phyloP scores from a whole-genome alignment of 2,797 vertebrate genomes.

The Crotalus adamanteus region DNA sequence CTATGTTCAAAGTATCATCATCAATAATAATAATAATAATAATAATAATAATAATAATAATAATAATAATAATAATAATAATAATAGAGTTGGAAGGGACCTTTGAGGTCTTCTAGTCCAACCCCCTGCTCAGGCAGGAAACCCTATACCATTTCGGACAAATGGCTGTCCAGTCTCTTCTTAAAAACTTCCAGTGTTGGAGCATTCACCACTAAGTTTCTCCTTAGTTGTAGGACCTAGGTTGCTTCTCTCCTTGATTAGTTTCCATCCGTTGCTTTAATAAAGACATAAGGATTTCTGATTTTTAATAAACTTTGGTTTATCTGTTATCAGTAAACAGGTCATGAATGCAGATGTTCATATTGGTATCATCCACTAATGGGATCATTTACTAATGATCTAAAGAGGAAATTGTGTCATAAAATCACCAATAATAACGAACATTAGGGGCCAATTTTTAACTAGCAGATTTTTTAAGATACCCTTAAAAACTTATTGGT shows the following conservation, averaged over 20 bases:
- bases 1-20: neutral
- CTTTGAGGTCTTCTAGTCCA: no score
- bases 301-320: neutral
- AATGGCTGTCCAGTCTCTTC: no score
- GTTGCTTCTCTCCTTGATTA: no score
- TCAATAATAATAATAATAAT: no score
- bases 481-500: neutral
- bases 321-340: neutral
- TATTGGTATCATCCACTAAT: neutral
- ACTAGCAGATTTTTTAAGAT: neutral
- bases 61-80: no score
- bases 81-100: no score
- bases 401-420: neutral
- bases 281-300: neutral
- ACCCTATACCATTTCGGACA: no score
- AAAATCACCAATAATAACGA: neutral
- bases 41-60: no score
- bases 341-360: neutral
- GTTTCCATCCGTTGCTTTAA: neutral
- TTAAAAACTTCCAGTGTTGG: no score
- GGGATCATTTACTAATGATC: neutral
- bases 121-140: no score
- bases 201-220: no score
- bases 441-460: neutral
- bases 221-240: no score